Evolutionary conservation across 2,888 invertebrate species (phyloP).

Genomic region (Lithosia quadra): DNA sequence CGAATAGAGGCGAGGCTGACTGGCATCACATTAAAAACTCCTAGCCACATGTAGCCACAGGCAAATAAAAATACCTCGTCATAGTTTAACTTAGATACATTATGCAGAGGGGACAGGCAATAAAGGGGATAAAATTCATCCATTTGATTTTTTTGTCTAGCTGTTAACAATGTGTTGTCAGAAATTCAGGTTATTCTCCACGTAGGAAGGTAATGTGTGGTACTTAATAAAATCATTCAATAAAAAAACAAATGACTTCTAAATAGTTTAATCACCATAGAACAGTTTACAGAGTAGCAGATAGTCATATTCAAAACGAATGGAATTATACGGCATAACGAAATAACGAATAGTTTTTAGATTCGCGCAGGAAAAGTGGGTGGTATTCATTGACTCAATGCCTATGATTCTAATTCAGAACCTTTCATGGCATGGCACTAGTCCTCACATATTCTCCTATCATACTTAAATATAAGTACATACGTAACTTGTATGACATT

Average conservation of each 20-base stretch:
- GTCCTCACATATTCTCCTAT: slow-evolving; percentile 86
- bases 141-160: no score
- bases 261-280: slow-evolving; percentile 82
- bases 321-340: slow-evolving; percentile 75
- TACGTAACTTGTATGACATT: slow-evolving; percentile 57
- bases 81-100: no score
- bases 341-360: slow-evolving; percentile 76
- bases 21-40: no score
- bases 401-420: slow-evolving; percentile 86
- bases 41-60: no score
- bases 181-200: background rate
- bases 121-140: background rate
- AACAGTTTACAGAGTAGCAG: slow-evolving; percentile 80
- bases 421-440: slow-evolving; percentile 87
- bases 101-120: no score
- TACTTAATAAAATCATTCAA: slow-evolving; percentile 15
- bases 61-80: no score
- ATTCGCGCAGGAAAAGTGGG: slow-evolving; percentile 85
- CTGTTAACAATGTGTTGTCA: background rate
- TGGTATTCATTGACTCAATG: slow-evolving; percentile 85
- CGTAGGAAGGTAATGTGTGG: background rate
- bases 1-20: no score
- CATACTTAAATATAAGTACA: slow-evolving; percentile 80
- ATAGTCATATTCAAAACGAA: slow-evolving; percentile 71
- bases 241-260: slow-evolving; percentile 63